phyloP scores from a whole-genome alignment of 2,113 vertebrate genomes.

The Nyctereutes procyonoides region DNA sequence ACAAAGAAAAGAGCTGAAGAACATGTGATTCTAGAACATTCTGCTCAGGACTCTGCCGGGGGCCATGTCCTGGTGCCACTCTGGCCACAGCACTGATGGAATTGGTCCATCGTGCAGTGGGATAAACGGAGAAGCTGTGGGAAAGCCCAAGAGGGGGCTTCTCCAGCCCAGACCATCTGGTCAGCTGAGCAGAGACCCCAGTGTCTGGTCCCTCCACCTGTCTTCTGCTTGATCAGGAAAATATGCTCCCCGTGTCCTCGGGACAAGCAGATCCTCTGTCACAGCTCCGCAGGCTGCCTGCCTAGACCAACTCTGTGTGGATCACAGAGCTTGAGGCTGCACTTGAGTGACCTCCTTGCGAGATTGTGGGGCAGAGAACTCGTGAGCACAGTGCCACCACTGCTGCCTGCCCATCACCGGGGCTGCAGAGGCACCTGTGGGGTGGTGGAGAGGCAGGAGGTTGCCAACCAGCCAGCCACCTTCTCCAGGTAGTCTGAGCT shows the following conservation, averaged over 20 bases:
- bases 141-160: no score
- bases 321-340: not conserved
- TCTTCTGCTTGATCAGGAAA: not conserved
- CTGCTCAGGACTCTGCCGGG: not conserved
- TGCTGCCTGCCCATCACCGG: rapidly evolving
- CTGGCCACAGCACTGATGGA: not conserved
- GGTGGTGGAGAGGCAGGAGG: rapidly evolving
- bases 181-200: not conserved
- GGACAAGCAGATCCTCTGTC: not conserved
- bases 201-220: not conserved
- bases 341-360: rapidly evolving
- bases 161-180: not conserved
- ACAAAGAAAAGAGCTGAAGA: not conserved
- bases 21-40: not conserved
- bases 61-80: not conserved
- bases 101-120: rapidly evolving
- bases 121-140: not conserved
- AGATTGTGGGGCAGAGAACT: rapidly evolving
- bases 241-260: rapidly evolving
- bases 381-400: rapidly evolving
- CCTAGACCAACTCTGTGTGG: not conserved
- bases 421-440: not conserved
- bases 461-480: not conserved
- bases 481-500: not conserved
- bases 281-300: rapidly evolving